Evolutionary conservation across 1,140 invertebrate genomes (phyloP).

Genomic region (Drosophila subobscura): DNA sequence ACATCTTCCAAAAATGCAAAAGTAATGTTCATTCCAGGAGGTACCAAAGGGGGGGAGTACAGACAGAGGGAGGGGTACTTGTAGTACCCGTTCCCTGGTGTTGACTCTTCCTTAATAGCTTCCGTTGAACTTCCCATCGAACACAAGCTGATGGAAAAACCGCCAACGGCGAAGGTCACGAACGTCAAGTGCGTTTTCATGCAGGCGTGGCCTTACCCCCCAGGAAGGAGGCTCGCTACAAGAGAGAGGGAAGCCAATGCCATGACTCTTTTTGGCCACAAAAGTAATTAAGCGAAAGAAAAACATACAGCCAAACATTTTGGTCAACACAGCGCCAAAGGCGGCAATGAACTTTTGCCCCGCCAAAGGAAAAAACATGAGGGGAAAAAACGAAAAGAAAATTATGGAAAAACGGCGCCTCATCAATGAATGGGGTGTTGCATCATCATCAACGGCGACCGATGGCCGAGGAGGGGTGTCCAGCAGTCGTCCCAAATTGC

Average conservation of each 20-base stretch:
- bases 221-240: neutral
- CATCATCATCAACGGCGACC: constrained; percentile 16
- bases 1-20: constrained; percentile 70
- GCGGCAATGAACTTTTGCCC: constrained; percentile 63
- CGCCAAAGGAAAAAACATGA: constrained; percentile 15
- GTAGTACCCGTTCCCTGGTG: constrained; percentile 25
- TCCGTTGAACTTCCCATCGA: constrained; percentile 65
- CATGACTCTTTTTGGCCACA: constrained; percentile 55
- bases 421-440: constrained; percentile 16
- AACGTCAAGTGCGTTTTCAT: constrained; percentile 66
- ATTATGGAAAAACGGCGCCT: constrained; percentile 1
- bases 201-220: constrained; percentile 17
- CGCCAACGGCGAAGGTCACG: constrained; percentile 56
- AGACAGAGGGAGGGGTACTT: neutral
- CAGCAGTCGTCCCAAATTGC: constrained; percentile 6
- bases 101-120: constrained; percentile 65
- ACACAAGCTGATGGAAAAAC: constrained; percentile 28
- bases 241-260: constrained; percentile 26
- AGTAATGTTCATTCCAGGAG: constrained; percentile 44
- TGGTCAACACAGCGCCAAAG: constrained; percentile 37
- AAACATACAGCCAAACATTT: constrained; percentile 30
- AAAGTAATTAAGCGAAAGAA: constrained; percentile 52
- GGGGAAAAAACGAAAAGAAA: neutral
- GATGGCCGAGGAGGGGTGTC: neutral
- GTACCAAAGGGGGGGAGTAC: constrained; percentile 3